A percentile compares a stretch with the other conserved stretches of the same genome.
These are phyloP conservation scores for Python bivittatus DNA, from an alignment of 2,113 vertebrate species.

Conservation along the genomic window DNA sequence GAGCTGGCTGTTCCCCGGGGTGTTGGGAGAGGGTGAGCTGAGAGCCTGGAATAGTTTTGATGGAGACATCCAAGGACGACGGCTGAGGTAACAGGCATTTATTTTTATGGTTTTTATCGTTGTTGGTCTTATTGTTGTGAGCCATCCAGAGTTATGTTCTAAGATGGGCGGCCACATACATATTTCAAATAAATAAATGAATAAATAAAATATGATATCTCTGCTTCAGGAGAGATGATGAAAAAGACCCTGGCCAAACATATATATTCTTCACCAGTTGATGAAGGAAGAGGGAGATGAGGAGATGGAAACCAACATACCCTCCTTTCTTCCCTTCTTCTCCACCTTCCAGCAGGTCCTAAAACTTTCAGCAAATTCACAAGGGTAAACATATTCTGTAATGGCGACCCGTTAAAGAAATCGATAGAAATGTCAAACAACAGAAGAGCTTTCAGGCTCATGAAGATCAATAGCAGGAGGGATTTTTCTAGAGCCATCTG, in stretches of 20 bases:
- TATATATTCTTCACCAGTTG: not conserved
- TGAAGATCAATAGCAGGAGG: not conserved
- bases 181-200: too few relatives aligned
- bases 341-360: not conserved
- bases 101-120: not conserved
- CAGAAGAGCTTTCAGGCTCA: not conserved
- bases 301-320: not conserved
- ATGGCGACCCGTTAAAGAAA: not conserved
- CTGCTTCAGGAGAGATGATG: too few relatives aligned
- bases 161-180: not conserved
- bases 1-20: not conserved
- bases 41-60: not conserved
- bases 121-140: not conserved
- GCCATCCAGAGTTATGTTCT: not conserved
- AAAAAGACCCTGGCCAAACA: too few relatives aligned
- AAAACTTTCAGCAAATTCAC: not conserved
- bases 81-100: not conserved
- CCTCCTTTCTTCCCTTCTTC: not conserved
- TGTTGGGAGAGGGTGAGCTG: not conserved
- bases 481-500: not conserved
- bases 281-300: not conserved
- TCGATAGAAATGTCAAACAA: slow-evolving; percentile 17
- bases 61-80: not conserved
- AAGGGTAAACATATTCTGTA: not conserved
- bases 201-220: too few relatives aligned